Evolutionary conservation across 2,888 invertebrate genomes (phyloP), one percentile per base, ranked within the genome.

Genomic region (Caenorhabditis imperialis): DNA sequence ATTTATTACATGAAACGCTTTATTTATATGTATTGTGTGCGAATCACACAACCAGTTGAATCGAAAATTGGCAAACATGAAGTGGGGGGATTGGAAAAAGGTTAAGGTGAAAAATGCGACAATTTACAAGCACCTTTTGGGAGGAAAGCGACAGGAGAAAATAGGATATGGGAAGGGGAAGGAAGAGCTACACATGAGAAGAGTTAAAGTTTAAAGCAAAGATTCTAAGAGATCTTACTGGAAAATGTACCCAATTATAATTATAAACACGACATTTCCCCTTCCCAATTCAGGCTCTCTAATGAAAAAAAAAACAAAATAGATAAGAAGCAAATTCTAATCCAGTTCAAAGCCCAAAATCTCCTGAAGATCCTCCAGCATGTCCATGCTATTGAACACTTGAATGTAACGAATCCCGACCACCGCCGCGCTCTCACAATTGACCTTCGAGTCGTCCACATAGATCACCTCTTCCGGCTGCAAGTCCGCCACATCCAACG

Each of bases 301-400:
- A 25, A 55, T 7, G 20, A 16, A 25, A 33, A 14, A 53, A 57
- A 45, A 45, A 57, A 57, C 45, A 35, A 42, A 42, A n/a, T 1
- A 16, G 20, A 35, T n/a, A n/a, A 23, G 14, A 22, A 7, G 35
- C 5, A 16, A 27, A 18, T 20, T 44, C 47, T 65, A 75, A 37
- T 75, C 75, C 25, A 75, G 45, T 23, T 75, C 75, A 35, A 75
- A 75, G 18, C 75, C 75, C n/a, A 75, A 37, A 18, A 75, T 75
- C 47, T 75, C 75, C 40, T 75, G 75, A 25, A 75, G 55, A 40
- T 75, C 75, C 35, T 75, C 75, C 2, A 75, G 48, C 75, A 75
- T 75, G 55, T 75, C 75, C 70, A 75, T 71, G 37, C 70, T 75
- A 33, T 75, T 75, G 38, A 70, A 70, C n/a, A 71, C 75, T 37